Evolutionary conservation across 2,113 vertebrate species (phyloP).

Genomic region (Urocynchramus pylzowi): DNA sequence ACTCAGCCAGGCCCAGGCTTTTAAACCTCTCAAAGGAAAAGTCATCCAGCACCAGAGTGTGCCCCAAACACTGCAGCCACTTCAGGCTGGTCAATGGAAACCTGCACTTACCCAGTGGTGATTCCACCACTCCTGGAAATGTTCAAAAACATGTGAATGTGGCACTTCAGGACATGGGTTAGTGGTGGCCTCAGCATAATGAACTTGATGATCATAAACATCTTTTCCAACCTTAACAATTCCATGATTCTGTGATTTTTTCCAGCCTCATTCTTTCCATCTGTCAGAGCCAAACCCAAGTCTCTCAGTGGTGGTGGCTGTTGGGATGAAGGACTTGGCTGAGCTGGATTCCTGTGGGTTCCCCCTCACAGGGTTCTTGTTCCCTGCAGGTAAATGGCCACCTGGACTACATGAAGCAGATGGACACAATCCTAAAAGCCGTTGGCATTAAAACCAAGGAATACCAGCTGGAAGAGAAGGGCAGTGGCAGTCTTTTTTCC

Average conservation of each 20-base stretch:
- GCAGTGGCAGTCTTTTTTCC: slow-evolving; percentile 26
- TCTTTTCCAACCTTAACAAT: not conserved
- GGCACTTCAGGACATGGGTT: not conserved
- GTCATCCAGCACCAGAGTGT: not conserved
- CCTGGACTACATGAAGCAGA: slow-evolving; percentile 96
- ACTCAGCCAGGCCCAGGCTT: not conserved
- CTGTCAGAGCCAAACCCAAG: not conserved
- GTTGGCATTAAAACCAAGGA: slow-evolving; percentile 87
- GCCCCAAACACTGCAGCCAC: not conserved
- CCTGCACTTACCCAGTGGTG: not conserved
- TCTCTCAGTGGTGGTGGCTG: rapidly evolving
- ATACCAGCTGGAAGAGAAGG: slow-evolving; percentile 56
- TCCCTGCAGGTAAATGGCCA: slow-evolving; percentile 87
- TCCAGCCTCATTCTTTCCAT: not conserved
- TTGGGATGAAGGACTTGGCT: not conserved
- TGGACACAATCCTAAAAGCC: slow-evolving; percentile 89
- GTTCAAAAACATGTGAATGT: not conserved
- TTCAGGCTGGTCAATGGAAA: not conserved
- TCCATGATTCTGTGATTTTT: not conserved
- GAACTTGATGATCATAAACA: not conserved
- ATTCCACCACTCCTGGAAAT: not conserved
- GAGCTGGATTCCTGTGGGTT: not conserved
- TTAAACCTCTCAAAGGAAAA: not conserved
- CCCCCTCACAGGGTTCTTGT: not conserved
- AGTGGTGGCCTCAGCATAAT: not conserved